Evolutionary conservation across 2,113 vertebrate genomes (phyloP).

Genomic region (Indri indri): DNA sequence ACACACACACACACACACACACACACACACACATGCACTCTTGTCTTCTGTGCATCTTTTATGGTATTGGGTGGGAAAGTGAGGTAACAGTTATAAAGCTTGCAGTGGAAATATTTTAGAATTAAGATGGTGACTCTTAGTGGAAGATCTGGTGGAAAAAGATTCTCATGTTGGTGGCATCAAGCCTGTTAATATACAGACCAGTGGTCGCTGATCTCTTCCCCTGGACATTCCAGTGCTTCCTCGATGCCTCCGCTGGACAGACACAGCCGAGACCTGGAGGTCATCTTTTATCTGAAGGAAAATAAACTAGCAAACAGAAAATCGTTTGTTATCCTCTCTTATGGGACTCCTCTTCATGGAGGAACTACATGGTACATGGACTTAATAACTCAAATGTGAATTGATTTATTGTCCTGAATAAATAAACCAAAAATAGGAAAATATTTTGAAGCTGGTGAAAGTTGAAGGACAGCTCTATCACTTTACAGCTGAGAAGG

Average conservation of each 20-base stretch:
- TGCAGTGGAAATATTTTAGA: neutral
- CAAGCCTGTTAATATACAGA: neutral
- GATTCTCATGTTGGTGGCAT: too few species aligned
- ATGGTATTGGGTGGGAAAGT: neutral
- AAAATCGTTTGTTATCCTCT: neutral
- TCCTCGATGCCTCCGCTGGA: accelerated
- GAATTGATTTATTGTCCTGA: neutral
- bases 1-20: too few species aligned
- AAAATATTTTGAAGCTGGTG: neutral
- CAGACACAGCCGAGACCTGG: neutral
- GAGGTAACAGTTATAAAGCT: neutral
- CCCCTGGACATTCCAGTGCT: too few species aligned
- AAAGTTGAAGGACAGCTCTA: neutral
- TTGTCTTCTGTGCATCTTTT: neutral
- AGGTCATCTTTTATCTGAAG: too few species aligned
- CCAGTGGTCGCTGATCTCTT: accelerated
- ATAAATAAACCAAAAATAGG: neutral
- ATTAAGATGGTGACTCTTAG: neutral
- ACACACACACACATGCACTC: neutral
- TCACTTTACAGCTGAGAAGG: neutral
- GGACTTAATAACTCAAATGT: neutral
- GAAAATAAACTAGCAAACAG: neutral
- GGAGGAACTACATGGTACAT: accelerated
- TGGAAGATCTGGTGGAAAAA: neutral
- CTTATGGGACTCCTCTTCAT: too few species aligned